phyloP scores from a whole-genome alignment of 2,888 invertebrate genomes.

The Drosophila neotestacea region DNA sequence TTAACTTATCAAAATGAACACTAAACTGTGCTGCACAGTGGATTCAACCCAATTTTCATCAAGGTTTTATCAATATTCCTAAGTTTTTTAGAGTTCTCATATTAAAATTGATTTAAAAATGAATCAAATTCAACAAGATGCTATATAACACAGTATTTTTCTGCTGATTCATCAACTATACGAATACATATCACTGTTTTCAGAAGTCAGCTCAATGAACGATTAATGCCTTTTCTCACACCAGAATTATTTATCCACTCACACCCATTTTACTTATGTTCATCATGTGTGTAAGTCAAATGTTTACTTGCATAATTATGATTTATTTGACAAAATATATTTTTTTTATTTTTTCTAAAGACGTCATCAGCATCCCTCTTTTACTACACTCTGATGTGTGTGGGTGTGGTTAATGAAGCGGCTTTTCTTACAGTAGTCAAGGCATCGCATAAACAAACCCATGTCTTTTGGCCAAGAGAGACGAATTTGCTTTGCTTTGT shows the following conservation, averaged over 20 bases:
- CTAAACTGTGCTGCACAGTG: too few relatives aligned
- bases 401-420: conserved; percentile 32
- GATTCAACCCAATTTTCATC: too few relatives aligned
- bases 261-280: conserved; percentile 2
- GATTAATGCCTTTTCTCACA: conserved; percentile 58
- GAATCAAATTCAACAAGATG: too few relatives aligned
- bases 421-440: conserved; percentile 13
- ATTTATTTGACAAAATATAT: conserved; percentile 68
- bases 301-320: conserved; percentile 76
- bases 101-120: too few relatives aligned
- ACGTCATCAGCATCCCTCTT: conserved; percentile 17
- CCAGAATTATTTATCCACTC: conserved; percentile 7
- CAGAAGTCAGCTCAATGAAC: conserved; percentile 36
- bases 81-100: too few relatives aligned
- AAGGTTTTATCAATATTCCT: too few relatives aligned
- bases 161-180: background rate
- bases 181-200: background rate
- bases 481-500: background rate
- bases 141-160: too few relatives aligned
- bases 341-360: conserved; percentile 42
- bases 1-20: too few relatives aligned
- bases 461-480: conserved; percentile 31
- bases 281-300: conserved; percentile 27
- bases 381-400: conserved; percentile 10
- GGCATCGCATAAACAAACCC: conserved; percentile 40